Evolutionary conservation across 2,888 invertebrate genomes (phyloP), one percentile per base, ranked within the genome.

Genomic region (Macrosiphum euphorbiae): DNA sequence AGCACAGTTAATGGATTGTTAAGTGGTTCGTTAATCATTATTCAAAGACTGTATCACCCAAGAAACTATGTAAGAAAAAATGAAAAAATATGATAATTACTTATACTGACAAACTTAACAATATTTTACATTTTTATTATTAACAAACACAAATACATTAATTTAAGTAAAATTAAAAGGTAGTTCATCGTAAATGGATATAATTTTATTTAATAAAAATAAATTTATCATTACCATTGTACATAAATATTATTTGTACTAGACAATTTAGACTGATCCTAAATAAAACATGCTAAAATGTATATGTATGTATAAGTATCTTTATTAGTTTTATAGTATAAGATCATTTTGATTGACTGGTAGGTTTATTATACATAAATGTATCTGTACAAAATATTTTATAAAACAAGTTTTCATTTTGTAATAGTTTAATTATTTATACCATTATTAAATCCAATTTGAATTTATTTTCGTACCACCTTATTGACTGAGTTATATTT

Each of bases 401-500:
- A 35, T 26, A 41, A 55, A 88, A 88, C 26, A 55, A 88, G 55
- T 88, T 88, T 88, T 55, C 24, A 55, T 88, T 55, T 55, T 88
- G 28, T 87, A 87, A 87, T 47, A 87, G 35, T 88, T 20, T 88
- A 26, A 50, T 58, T 41, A 88, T 88, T 88, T 88, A 88, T 88
- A 88, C 88, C 55, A 88, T 28, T 58, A 35, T 88, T 52, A 52
- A 24, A 52, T 52, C n/a, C n/a, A 55, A 88, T 55, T 88, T 88
- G 26, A 87, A 58, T 35, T 55, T 55, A 58, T 41, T 58, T 41
- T 55, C 24, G 13, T 55, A 88, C 55, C 88, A 41, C 26, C 50
- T 55, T 55, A 55, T 41, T 50, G 90, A 90, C 90, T 90, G 90
- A 90, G 47, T 67, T 90, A 90, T 90, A 47, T 67, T 58, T 90